Evolutionary conservation across 2,888 invertebrate species (phyloP).

Genomic region (Meteorus cinctellus): DNA sequence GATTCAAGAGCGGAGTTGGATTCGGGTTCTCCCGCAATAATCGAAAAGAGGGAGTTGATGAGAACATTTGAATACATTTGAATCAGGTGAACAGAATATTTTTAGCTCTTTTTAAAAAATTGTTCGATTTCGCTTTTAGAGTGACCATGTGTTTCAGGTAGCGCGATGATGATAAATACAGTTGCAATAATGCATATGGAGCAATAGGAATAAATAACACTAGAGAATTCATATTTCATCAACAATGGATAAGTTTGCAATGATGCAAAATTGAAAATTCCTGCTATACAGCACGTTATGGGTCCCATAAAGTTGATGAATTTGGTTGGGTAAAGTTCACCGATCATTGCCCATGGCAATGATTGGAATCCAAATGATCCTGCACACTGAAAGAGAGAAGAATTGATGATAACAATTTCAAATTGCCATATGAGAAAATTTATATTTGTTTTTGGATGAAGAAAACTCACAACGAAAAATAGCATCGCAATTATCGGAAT

Average conservation of each 20-base stretch:
- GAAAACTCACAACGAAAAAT: constrained; percentile 59
- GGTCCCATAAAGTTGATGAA: constrained; percentile 74
- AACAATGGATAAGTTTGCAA: constrained; percentile 73
- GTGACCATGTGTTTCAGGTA: constrained; percentile 66
- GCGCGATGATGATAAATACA: constrained; percentile 59
- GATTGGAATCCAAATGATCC: constrained; percentile 74
- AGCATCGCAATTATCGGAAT: constrained; percentile 65
- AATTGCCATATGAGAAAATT: background rate
- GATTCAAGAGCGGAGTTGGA: no score
- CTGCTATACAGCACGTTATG: constrained; percentile 71
- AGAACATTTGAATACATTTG: background rate
- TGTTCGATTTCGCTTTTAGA: constrained; percentile 62
- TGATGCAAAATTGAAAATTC: constrained; percentile 73
- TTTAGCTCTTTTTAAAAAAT: constrained; percentile 48
- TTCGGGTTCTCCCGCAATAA: no score
- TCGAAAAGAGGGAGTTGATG: no score
- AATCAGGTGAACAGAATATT: background rate
- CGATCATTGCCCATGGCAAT: constrained; percentile 75
- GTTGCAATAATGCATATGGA: constrained; percentile 59
- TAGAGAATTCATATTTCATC: constrained; percentile 47
- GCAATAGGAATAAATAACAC: constrained; percentile 63
- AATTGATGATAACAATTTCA: background rate
- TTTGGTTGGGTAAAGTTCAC: constrained; percentile 74
- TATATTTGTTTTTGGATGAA: background rate
- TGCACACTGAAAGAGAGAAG: constrained; percentile 54